Evolutionary conservation across 2,888 invertebrate genomes (phyloP), one percentile per base, ranked within the genome.

Genomic region (Meteorus cinctellus): DNA sequence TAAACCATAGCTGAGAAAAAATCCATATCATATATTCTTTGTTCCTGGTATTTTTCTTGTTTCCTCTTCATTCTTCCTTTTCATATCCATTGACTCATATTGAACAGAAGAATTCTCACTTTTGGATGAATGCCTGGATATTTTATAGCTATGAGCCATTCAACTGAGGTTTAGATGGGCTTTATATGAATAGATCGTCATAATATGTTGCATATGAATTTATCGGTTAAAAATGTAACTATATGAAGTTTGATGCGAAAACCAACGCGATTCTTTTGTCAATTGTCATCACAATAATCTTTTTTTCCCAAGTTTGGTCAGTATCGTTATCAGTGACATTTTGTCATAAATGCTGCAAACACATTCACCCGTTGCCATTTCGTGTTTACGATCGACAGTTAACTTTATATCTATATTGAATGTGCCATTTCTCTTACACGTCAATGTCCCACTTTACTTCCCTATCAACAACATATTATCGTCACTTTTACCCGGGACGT

Each of bases 321-420:
- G 6, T 4, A 12, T 65, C 65, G 63, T 65, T 48, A 65, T 72
- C 19, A 34, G 2, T 34, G 14, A 72, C 10, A 34, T n/a, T 31
- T 55, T 51, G 55, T 31, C 51, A 10, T 24, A 45, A 27, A 41
- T 60, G 60, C 36, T 70, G 16, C 14, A 41, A 48, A n/a, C 10
- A 41, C 34, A 51, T 34, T 29, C n/a, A 31, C 4, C 29, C 19
- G 8, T 34, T 8, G 31, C 12, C 29, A 69, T 65, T 65, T 24
- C 1, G 12, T 36, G 10, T 67, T 67, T 67, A 67, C 67, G 67
- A 67, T 67, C 36, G 27, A 48, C 67, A 16, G 31, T 62, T 62
- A 62, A 62, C 16, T 29, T 62, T 27, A 55, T 24, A 19, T 41
- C 41, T 55, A 55, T 55, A 48, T 45, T 27, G 10, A 67, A 48